These are phyloP conservation scores for Marmota flaviventris DNA, from an alignment of 2,113 vertebrate species.

Conservation along the genomic window DNA sequence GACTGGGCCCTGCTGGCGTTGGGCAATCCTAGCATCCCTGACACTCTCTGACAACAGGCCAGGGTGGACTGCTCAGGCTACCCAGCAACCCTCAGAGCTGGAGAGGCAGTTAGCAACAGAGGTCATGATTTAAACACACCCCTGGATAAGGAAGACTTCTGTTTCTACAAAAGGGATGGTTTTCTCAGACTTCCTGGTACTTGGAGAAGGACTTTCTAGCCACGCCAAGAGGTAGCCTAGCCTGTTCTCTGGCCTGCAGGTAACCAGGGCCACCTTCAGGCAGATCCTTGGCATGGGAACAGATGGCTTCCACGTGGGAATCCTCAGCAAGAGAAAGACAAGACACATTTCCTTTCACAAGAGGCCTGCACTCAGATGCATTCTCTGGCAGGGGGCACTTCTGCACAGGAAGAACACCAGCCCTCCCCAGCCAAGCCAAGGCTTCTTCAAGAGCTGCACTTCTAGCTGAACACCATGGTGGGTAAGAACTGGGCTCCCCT, in stretches of 20 bases:
- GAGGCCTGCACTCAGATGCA: background rate
- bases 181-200: background rate
- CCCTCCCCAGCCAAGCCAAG: background rate
- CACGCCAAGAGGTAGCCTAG: rapidly evolving
- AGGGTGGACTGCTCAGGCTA: background rate
- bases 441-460: rapidly evolving
- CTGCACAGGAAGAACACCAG: background rate
- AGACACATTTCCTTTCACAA: background rate
- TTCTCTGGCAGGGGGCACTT: background rate
- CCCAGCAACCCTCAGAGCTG: background rate
- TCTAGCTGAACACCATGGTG: background rate
- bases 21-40: too few species aligned
- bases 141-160: background rate
- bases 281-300: background rate
- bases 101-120: background rate
- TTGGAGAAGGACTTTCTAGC: background rate
- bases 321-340: background rate
- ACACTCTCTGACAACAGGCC: background rate
- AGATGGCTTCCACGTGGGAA: background rate
- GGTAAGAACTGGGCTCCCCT: background rate
- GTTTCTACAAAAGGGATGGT: background rate
- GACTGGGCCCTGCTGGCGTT: background rate
- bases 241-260: background rate
- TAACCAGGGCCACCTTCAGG: background rate
- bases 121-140: background rate